Evolutionary conservation across 2,113 vertebrate genomes (phyloP).

Genomic region (Boulengeromyrus knoepffleri): DNA sequence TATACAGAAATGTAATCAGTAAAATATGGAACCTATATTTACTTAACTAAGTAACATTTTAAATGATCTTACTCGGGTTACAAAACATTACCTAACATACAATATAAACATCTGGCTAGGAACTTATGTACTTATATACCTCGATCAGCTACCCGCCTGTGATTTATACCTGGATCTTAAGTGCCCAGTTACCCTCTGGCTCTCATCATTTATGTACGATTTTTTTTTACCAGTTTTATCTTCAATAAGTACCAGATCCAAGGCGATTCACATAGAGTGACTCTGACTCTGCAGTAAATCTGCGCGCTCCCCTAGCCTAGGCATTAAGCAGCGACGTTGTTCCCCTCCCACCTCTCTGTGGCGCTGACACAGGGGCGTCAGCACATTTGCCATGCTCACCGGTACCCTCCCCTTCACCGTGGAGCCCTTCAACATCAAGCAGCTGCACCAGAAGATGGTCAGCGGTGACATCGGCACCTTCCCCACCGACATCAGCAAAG

Average conservation of each 20-base stretch:
- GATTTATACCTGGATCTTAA: background rate
- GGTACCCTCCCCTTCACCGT: conserved; percentile 67
- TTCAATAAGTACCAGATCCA: background rate
- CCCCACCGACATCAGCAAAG: conserved; percentile 66
- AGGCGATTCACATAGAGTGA: background rate
- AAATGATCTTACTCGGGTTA: background rate
- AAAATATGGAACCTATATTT: background rate
- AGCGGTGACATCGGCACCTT: conserved; percentile 67
- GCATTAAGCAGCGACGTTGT: background rate
- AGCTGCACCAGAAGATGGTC: conserved; percentile 73
- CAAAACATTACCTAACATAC: background rate
- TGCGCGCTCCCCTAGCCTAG: background rate
- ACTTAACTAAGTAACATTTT: background rate
- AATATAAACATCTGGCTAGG: background rate
- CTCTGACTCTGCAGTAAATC: background rate
- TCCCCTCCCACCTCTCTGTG: conserved; percentile 9
- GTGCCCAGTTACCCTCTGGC: background rate
- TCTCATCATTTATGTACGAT: background rate
- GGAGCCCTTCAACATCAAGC: conserved; percentile 76
- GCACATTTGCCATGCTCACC: conserved; percentile 73
- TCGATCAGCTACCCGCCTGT: background rate
- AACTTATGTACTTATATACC: background rate
- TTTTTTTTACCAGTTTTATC: background rate
- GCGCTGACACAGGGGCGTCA: conserved; percentile 61
- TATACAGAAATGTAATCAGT: background rate